Evolutionary conservation across 2,113 vertebrate genomes (phyloP).

Genomic region (Neolamprologus variostigma): DNA sequence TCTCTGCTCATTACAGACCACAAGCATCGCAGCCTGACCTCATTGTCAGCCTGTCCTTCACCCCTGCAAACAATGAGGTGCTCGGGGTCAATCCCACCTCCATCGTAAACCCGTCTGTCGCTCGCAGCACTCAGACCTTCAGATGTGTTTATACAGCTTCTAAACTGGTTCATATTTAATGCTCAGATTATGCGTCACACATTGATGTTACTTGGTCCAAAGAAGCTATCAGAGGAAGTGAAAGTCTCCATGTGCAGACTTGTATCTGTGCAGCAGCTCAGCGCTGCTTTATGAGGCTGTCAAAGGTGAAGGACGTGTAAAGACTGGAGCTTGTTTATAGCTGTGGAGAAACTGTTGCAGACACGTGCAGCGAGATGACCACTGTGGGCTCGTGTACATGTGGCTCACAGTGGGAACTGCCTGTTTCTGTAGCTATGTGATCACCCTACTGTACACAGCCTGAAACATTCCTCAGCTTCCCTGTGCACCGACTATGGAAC

Average conservation of each 20-base stretch:
- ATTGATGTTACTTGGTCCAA: neutral
- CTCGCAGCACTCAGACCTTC: neutral
- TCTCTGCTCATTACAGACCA: neutral
- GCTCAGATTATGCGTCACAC: neutral
- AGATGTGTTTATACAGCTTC: neutral
- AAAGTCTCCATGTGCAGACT: neutral
- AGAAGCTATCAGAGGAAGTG: neutral
- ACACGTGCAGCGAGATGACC: neutral
- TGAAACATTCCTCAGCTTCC: neutral
- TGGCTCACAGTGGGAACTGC: neutral
- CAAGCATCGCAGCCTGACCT: neutral
- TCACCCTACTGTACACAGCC: neutral
- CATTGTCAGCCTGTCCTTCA: neutral
- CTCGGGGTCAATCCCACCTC: neutral
- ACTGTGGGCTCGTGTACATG: neutral
- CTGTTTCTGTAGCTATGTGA: neutral
- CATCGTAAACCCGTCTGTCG: neutral
- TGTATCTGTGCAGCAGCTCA: neutral
- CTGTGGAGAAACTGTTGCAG: neutral
- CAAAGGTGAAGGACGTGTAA: neutral
- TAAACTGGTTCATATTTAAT: neutral
- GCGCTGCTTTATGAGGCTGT: neutral
- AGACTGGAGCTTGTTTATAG: constrained; percentile 43
- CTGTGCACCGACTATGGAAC: constrained; percentile 3
- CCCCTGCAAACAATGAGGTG: neutral